Conservation (phyloP, 2,888 invertebrate species). For the Sericinus montela region DNA sequence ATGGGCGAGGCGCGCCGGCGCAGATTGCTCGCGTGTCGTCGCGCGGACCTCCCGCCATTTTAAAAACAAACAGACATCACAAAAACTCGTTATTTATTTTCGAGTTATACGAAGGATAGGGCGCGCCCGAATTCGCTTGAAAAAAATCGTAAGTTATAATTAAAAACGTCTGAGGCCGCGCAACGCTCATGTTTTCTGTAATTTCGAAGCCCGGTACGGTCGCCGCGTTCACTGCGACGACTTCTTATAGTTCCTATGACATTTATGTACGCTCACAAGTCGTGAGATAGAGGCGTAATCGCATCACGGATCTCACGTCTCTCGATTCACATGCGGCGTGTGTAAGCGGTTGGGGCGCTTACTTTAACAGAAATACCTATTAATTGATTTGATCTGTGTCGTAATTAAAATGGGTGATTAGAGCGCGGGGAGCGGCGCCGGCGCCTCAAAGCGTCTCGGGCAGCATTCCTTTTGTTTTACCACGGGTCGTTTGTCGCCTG, state of each 20-base stretch:
- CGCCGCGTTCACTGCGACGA: slow-evolving; percentile 32
- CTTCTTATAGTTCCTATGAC: slow-evolving; percentile 33
- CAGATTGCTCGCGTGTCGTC: slow-evolving; percentile 75
- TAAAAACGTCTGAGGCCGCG: slow-evolving; percentile 60
- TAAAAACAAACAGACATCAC: slow-evolving; percentile 77
- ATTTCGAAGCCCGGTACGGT: slow-evolving; percentile 11
- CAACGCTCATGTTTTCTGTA: slow-evolving; percentile 25
- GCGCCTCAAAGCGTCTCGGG: slow-evolving; percentile 78
- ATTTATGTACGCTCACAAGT: slow-evolving; percentile 40
- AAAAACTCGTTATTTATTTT: slow-evolving; percentile 78
- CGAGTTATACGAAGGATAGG: slow-evolving; percentile 71
- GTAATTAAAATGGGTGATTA: slow-evolving; percentile 80
- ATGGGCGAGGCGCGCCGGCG: slow-evolving; percentile 63
- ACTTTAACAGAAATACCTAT: slow-evolving; percentile 77
- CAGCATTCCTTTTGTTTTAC: slow-evolving; percentile 80
- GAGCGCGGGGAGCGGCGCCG: slow-evolving; percentile 75
- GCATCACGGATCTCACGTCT: slow-evolving; percentile 45
- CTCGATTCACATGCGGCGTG: slow-evolving; percentile 42
- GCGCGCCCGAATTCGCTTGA: slow-evolving; percentile 73
- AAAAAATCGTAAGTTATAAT: slow-evolving; percentile 77
- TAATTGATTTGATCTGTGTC: slow-evolving; percentile 79
- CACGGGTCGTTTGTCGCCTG: slow-evolving; percentile 78
- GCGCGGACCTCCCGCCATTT: slow-evolving; percentile 79
- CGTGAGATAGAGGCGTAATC: slow-evolving; percentile 47
- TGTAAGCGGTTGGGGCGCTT: slow-evolving; percentile 62